These are phyloP conservation scores for Triplophysa tibetana DNA, from an alignment of 2,113 vertebrate species.

Conservation along the genomic window DNA sequence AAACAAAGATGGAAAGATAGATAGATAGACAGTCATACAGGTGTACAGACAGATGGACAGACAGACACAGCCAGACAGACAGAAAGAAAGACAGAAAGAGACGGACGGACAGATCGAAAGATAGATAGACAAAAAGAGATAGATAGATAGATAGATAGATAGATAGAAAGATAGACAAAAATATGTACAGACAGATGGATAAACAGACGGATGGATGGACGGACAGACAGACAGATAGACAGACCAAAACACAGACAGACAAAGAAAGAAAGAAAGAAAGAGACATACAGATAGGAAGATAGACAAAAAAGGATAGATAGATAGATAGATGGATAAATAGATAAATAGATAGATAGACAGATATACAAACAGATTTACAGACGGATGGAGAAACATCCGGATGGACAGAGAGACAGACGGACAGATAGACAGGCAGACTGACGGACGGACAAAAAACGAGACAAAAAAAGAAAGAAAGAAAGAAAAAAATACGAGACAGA, in stretches of 20 bases:
- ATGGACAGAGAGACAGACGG: neutral
- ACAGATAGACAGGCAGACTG: neutral
- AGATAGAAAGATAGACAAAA: neutral
- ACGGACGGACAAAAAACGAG: neutral
- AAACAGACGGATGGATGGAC: slow-evolving; percentile 20
- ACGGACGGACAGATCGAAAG: no score
- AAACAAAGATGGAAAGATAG: no score
- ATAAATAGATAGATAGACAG: slow-evolving; percentile 23
- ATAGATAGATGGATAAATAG: slow-evolving; percentile 16
- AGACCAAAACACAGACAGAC: no score
- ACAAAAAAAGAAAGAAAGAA: neutral
- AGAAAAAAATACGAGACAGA: no score
- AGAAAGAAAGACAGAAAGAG: neutral
- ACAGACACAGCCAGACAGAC: neutral
- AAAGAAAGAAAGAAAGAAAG: no score
- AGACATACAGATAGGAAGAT: no score
- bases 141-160: neutral
- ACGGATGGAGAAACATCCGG: neutral
- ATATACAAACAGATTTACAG: neutral
- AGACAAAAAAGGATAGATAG: neutral
- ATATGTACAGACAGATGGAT: neutral
- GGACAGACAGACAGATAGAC: neutral
- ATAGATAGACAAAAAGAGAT: neutral
- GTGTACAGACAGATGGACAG: neutral
- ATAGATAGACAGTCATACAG: neutral